Conservation (phyloP, 2,888 invertebrate species). For the Drosophila neotestacea region DNA sequence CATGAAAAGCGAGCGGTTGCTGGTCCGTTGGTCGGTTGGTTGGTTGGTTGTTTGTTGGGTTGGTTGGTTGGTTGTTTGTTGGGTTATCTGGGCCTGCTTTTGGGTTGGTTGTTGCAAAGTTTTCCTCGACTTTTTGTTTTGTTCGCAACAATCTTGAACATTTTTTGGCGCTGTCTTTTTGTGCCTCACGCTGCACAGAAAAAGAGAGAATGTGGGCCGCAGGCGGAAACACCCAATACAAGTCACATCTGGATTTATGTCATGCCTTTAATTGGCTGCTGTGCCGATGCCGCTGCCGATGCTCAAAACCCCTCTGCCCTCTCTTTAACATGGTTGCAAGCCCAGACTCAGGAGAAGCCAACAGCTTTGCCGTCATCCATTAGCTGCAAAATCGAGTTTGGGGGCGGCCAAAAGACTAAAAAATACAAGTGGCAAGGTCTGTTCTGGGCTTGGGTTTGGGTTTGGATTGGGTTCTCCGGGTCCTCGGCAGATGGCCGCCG, state of each 20-base stretch:
- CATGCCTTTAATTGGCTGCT: conserved; percentile 85
- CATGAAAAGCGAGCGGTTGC: conserved; percentile 70
- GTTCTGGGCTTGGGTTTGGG: conserved; percentile 19
- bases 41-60: conserved; percentile 10
- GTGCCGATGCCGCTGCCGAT: conserved; percentile 63
- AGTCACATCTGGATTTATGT: conserved; percentile 85
- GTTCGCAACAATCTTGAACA: conserved; percentile 78
- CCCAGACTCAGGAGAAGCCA: conserved; percentile 33
- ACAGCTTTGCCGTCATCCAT: conserved; percentile 67
- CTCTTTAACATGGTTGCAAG: conserved; percentile 1
- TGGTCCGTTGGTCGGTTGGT: conserved; percentile 28
- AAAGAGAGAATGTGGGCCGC: conserved; percentile 75
- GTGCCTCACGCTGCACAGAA: conserved; percentile 17
- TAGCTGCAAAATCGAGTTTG: conserved; percentile 79
- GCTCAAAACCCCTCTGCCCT: conserved; percentile 14
- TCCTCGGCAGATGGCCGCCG: conserved; percentile 30
- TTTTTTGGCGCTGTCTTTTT: conserved; percentile 74
- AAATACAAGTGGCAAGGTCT: conserved; percentile 73
- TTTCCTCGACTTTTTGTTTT: conserved; percentile 72
- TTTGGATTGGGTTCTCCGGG: conserved; percentile 4
- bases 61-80: conserved; percentile 35
- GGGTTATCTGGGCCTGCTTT: conserved; percentile 35
- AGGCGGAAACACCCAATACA: conserved; percentile 85
- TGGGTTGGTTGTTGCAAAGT: conserved; percentile 57
- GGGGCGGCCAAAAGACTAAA: conserved; percentile 58